A percentile compares a stretch with the other conserved stretches of the same genome.
Conservation (phyloP, 2,888 invertebrate genomes). For the Drosophila hamatofila region DNA sequence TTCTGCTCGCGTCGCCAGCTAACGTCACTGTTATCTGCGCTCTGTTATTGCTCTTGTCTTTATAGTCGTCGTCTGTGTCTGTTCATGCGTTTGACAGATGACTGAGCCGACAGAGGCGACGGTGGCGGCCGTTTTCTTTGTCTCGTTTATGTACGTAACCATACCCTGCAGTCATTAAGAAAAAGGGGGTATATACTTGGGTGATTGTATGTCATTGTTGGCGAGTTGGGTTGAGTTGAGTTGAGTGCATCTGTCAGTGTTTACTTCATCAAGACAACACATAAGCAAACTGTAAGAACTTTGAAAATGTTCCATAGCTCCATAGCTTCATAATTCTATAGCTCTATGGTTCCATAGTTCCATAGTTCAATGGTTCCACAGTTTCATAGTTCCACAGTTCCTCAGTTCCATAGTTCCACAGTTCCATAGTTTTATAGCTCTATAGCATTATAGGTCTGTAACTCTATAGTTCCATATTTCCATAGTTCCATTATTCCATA, state of each 20-base stretch:
- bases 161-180: background rate
- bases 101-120: slow-evolving; percentile 6
- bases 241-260: background rate
- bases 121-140: slow-evolving; percentile 22
- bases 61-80: slow-evolving; percentile 26
- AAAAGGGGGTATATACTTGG: background rate
- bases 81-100: slow-evolving; percentile 57
- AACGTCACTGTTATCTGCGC: slow-evolving; percentile 9
- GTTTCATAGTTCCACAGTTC: too few species aligned
- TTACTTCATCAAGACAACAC: too few species aligned
- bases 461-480: background rate
- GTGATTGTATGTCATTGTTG: background rate
- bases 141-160: slow-evolving; percentile 45
- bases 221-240: background rate
- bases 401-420: background rate
- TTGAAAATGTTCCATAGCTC: background rate
- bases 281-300: too few species aligned
- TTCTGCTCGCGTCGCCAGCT: background rate
- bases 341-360: too few species aligned
- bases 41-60: slow-evolving; percentile 15
- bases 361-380: too few species aligned
- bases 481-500: too few species aligned
- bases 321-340: background rate
- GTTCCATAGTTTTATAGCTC: background rate
- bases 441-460: too few species aligned